Base-by-base conservation (phyloP, 1,140 invertebrate species). In the Ceratitis capitata region DNA sequence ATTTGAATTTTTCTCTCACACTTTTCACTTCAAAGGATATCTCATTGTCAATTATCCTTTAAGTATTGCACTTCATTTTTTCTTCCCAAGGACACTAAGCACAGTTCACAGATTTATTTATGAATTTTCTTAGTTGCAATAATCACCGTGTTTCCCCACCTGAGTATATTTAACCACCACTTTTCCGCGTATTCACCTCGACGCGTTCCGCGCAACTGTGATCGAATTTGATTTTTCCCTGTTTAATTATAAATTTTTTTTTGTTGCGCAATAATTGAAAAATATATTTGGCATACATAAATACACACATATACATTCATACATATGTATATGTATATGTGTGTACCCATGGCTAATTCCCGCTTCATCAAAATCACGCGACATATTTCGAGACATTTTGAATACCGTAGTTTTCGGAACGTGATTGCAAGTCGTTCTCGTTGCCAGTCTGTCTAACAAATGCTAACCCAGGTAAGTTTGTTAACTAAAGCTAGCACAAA, bases 351-450 rank as follows among this genome's bases (percentile, higher is more conserved):
- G n/a, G 9, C n/a, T n/a, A 19, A 23, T 26, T 61, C 23, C 23
- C n/a, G n/a, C 29, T 78, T 45, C 42, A 45, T 45, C 16, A n/a
- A 45, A 61, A 78, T 32, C 69, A 78, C 69, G 69, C 42, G 35
- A 45, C 39, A 42, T 26, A 39, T 39, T 74, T 74, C 35, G 35
- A 74, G 35, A 74, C 35, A 42, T 74, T 74, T 23, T 39, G 16
- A 78, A 45, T 78, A 23, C n/a, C 39, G 42, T 78, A n/a, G n/a
- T n/a, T 42, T 78, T 78, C 39, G 7, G 69, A 78, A 78, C 69
- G 69, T 78, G 69, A 32, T 78, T 78, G 35, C 16, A 2, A n/a
- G 69, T 42, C 69, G 26, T 45, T 78, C 32, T 78, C n/a, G 10
- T 9, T 45, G n/a, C 39, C 35, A 35, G 32, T 3, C 64, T 64